Conservation (phyloP, 2,113 vertebrate genomes). For the Coreoperca whiteheadi region DNA sequence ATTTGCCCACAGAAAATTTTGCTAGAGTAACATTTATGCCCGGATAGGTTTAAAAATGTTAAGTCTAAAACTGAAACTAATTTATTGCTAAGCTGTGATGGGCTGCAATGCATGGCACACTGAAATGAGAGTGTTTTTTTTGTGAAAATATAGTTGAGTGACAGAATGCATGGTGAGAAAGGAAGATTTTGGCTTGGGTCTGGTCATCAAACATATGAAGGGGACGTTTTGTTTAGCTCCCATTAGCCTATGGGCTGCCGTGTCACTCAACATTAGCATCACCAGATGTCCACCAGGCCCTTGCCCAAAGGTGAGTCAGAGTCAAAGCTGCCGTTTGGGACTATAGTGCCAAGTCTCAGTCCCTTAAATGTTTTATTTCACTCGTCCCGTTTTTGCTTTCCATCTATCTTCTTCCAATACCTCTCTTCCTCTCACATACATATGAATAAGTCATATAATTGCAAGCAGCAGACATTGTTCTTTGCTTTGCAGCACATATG, state of each 20-base stretch:
- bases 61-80: neutral
- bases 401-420: conserved; percentile 25
- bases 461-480: conserved; percentile 53
- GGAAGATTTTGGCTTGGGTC: conserved; percentile 17
- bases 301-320: conserved; percentile 52
- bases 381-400: conserved; percentile 24
- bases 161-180: conserved; percentile 7
- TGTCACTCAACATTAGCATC: conserved; percentile 60
- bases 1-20: conserved; percentile 24
- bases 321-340: conserved; percentile 54
- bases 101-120: neutral
- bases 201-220: conserved; percentile 7
- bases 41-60: conserved; percentile 25
- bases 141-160: conserved; percentile 19
- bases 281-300: conserved; percentile 23
- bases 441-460: conserved; percentile 75
- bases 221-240: conserved; percentile 22
- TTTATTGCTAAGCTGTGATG: conserved; percentile 8
- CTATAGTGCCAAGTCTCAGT: conserved; percentile 30
- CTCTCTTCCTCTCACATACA: conserved; percentile 28
- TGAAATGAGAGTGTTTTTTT: conserved; percentile 6
- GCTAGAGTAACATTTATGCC: neutral
- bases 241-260: conserved; percentile 38
- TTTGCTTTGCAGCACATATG: conserved; percentile 42
- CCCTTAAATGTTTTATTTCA: neutral